A percentile compares a stretch with the other conserved stretches of the same genome.
phyloP scores from a whole-genome alignment of 2,113 vertebrate genomes.

The Hydrolagus affinis region DNA sequence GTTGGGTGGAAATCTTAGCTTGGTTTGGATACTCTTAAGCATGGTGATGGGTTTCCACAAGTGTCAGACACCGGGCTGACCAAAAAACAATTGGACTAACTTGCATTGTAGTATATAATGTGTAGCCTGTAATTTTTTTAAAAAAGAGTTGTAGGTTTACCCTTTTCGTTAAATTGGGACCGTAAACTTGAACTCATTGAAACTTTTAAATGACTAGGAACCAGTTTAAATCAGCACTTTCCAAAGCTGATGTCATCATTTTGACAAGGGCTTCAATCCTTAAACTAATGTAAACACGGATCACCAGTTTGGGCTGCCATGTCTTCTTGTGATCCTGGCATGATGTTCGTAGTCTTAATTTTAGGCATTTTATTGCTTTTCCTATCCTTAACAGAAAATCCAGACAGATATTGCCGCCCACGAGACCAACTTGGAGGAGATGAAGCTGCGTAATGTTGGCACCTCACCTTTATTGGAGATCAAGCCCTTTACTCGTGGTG shows the following conservation, averaged over 20 bases:
- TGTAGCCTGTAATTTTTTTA: neutral
- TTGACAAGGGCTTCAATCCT: no score
- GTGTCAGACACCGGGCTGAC: no score
- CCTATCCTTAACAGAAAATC: slow-evolving; percentile 62
- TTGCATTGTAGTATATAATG: no score
- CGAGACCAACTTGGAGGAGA: slow-evolving; percentile 76
- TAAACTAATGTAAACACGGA: no score
- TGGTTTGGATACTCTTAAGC: no score
- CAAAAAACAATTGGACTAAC: no score
- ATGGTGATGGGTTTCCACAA: no score
- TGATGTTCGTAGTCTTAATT: neutral
- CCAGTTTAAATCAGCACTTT: no score
- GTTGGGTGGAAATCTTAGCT: no score
- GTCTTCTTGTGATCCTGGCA: neutral
- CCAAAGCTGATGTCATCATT: neutral
- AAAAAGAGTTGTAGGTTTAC: neutral
- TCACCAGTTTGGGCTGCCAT: no score
- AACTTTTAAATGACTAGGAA: neutral
- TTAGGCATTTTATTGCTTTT: neutral
- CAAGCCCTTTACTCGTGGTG: slow-evolving; percentile 59
- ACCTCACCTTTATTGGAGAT: slow-evolving; percentile 63
- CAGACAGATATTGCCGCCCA: slow-evolving; percentile 80
- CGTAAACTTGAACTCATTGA: neutral
- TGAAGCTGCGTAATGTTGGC: slow-evolving; percentile 65
- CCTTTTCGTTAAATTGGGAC: neutral